Percentiles rank a stretch among this genome's conserved stretches.
phyloP scores from a whole-genome alignment of 2,888 invertebrate species.

The Eulithis prunata region DNA sequence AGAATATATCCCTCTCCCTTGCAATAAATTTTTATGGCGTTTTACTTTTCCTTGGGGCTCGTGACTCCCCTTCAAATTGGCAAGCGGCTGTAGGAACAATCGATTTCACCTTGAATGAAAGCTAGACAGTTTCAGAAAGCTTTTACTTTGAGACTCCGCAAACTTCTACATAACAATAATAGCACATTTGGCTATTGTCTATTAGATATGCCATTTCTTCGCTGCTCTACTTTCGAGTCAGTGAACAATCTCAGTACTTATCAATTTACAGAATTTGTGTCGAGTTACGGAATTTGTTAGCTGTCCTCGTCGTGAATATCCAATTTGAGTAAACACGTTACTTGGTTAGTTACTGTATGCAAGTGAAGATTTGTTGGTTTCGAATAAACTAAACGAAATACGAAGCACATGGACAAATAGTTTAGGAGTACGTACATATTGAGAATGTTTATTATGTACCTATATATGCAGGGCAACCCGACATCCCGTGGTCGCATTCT shows the following conservation, averaged over 20 bases:
- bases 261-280: conserved; percentile 43
- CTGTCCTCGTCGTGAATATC: conserved; percentile 50
- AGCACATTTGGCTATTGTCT: conserved; percentile 2
- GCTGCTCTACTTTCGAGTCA: conserved; percentile 23
- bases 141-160: neutral
- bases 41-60: conserved; percentile 22
- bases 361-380: conserved; percentile 29
- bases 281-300: conserved; percentile 52
- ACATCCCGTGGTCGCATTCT: conserved; percentile 9
- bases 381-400: conserved; percentile 23
- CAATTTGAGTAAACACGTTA: conserved; percentile 53
- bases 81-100: conserved; percentile 17
- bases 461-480: conserved; percentile 10
- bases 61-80: conserved; percentile 14
- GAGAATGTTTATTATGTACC: conserved; percentile 25
- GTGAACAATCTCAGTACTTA: conserved; percentile 24
- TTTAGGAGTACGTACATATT: neutral
- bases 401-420: conserved; percentile 11
- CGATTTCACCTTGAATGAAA: conserved; percentile 11
- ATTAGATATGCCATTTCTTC: conserved; percentile 6
- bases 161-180: neutral
- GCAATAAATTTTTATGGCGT: conserved; percentile 24
- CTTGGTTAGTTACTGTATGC: conserved; percentile 38
- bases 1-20: conserved; percentile 19
- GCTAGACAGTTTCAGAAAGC: conserved; percentile 1